A percentile compares a stretch with the other conserved stretches of the same genome.
phyloP scores from a whole-genome alignment of 1,140 invertebrate genomes.

The Araneus ventricosus region DNA sequence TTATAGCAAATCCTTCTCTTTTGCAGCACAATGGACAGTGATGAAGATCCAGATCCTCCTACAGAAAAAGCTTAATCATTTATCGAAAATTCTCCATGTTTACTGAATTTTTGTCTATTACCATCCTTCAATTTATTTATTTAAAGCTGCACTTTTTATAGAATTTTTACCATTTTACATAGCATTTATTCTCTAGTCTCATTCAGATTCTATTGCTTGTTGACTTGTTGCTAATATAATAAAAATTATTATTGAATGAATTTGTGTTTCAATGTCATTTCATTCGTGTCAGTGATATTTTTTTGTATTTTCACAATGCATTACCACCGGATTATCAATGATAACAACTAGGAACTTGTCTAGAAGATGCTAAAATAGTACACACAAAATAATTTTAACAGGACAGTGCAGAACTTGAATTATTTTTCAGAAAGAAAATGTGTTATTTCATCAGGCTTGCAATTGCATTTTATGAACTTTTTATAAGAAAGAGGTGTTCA shows the following conservation, averaged over 20 bases:
- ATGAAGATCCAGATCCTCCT: neutral
- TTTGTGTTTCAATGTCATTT: neutral
- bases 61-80: neutral
- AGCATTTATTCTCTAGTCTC: slow-evolving; percentile 41
- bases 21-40: neutral
- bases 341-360: too few relatives aligned
- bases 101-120: neutral
- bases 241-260: slow-evolving; percentile 13
- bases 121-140: neutral
- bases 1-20: neutral
- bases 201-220: slow-evolving; percentile 39
- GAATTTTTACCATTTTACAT: slow-evolving; percentile 31
- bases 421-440: too few relatives aligned
- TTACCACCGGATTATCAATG: too few relatives aligned
- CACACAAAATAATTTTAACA: too few relatives aligned
- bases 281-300: neutral
- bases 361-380: too few relatives aligned
- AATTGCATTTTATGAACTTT: too few relatives aligned
- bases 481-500: too few relatives aligned
- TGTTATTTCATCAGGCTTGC: too few relatives aligned
- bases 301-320: too few relatives aligned
- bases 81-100: neutral
- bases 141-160: slow-evolving; percentile 17
- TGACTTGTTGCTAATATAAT: neutral
- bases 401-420: too few relatives aligned